Evolutionary conservation across 2,113 vertebrate genomes (phyloP).

Genomic region (Pseudorectes ferrugineus): DNA sequence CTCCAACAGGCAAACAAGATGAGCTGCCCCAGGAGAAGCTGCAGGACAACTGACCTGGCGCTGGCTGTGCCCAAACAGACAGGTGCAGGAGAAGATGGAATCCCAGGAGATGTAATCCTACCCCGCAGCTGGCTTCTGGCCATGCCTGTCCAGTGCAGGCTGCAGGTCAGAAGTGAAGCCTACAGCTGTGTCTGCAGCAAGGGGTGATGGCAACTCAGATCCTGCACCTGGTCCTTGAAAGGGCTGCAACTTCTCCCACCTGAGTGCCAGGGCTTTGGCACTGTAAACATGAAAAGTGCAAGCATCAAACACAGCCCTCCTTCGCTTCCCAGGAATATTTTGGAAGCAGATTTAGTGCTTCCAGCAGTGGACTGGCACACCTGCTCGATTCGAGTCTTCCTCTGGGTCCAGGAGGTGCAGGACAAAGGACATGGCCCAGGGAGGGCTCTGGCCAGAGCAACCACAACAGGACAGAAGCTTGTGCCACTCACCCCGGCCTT

Average conservation of each 20-base stretch:
- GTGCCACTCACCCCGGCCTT: background rate
- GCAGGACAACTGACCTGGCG: too few species aligned
- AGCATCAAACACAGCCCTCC: too few species aligned
- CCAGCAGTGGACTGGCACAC: background rate
- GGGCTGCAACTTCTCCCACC: background rate
- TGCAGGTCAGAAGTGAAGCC: background rate
- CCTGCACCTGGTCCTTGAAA: background rate
- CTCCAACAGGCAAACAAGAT: rapidly evolving
- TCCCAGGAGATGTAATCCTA: background rate
- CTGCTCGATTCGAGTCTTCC: rapidly evolving
- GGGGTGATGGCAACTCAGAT: rapidly evolving
- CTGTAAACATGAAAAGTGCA: rapidly evolving
- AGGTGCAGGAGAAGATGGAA: background rate
- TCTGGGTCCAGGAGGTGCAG: background rate
- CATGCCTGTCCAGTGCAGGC: background rate
- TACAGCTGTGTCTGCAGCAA: rapidly evolving
- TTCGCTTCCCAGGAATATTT: rapidly evolving
- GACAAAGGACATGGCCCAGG: rapidly evolving
- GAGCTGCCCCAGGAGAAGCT: background rate
- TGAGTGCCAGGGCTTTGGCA: background rate
- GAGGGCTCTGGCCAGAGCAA: rapidly evolving
- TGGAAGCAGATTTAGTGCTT: background rate
- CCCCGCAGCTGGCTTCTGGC: background rate
- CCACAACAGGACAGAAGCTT: background rate
- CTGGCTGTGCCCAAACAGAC: background rate